phyloP scores from a whole-genome alignment of 2,113 vertebrate genomes.

The Gymnorhina tibicen region DNA sequence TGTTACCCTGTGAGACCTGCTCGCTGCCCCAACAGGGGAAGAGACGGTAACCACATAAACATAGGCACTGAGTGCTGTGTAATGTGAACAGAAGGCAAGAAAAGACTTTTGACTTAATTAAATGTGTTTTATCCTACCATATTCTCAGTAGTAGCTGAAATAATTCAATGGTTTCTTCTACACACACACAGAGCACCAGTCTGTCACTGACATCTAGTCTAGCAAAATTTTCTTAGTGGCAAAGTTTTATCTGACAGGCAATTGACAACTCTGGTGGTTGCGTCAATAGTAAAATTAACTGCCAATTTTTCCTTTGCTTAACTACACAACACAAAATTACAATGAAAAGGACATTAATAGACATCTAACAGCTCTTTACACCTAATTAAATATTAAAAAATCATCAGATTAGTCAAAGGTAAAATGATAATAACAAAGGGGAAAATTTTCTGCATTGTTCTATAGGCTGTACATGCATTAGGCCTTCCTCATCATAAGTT shows the following conservation, averaged over 20 bases:
- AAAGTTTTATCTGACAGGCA: not conserved
- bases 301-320: not conserved
- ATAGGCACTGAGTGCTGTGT: not conserved
- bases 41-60: not conserved
- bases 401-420: not conserved
- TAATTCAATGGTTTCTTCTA: not conserved
- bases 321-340: not conserved
- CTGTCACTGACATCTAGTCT: not conserved
- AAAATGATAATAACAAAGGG: not conserved
- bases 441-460: not conserved
- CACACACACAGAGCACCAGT: not conserved
- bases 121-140: not conserved
- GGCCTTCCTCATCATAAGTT: not conserved
- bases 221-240: not conserved
- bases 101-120: not conserved
- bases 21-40: fast-evolving
- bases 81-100: not conserved
- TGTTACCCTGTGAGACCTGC: not conserved
- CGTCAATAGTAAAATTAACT: not conserved
- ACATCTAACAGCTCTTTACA: not conserved
- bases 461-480: not conserved
- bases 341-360: not conserved
- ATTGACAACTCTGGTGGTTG: not conserved
- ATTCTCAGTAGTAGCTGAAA: not conserved
- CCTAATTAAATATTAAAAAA: not conserved